phyloP scores from a whole-genome alignment of 2,797 vertebrate genomes.

The Pseudocheirus occidentalis region DNA sequence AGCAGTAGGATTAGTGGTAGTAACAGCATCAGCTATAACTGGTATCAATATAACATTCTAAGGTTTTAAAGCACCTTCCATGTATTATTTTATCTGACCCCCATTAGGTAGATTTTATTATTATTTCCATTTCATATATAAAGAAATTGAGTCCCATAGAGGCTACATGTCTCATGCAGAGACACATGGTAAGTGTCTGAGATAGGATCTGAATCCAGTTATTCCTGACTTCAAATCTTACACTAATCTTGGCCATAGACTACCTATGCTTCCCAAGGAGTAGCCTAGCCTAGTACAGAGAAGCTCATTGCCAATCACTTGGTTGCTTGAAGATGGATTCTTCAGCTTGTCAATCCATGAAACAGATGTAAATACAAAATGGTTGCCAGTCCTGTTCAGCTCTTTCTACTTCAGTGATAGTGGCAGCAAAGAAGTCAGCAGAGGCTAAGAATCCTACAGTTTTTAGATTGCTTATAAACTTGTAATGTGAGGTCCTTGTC shows the following conservation, averaged over 20 bases:
- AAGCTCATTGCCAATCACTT: background rate
- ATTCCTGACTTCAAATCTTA: background rate
- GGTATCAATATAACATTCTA: background rate
- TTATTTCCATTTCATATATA: background rate
- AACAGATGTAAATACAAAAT: background rate
- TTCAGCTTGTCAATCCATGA: background rate
- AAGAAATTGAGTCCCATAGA: background rate
- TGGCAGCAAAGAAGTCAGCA: background rate
- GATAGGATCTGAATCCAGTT: background rate
- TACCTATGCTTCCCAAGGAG: background rate
- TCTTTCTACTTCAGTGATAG: background rate
- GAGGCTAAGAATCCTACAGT: background rate
- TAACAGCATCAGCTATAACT: background rate
- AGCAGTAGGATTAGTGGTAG: background rate
- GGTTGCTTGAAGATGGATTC: background rate
- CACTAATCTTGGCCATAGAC: background rate
- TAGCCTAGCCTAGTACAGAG: background rate
- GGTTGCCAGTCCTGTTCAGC: background rate
- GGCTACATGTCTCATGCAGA: background rate
- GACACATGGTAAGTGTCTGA: background rate
- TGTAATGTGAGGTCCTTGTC: background rate
- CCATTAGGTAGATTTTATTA: background rate
- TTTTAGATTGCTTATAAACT: background rate
- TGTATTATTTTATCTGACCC: background rate
- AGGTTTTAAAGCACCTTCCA: background rate